These are phyloP conservation scores for Actias luna DNA, from an alignment of 2,888 invertebrate genomes.

Conservation along the genomic window DNA sequence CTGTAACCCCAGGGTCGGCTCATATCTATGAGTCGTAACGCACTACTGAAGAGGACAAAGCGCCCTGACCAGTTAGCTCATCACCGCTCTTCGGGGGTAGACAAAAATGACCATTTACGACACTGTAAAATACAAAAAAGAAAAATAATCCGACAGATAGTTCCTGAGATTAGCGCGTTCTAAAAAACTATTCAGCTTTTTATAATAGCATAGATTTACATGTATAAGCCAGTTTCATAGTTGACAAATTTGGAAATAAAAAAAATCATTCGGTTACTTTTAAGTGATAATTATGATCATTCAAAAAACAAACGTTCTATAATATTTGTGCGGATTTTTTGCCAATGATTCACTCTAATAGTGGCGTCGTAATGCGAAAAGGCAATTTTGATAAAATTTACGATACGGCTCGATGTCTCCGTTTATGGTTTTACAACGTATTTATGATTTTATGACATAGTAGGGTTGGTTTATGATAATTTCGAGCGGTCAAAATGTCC, in stretches of 20 bases:
- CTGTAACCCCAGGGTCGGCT: too few species aligned
- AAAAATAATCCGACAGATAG: too few species aligned
- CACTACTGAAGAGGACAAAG: too few species aligned
- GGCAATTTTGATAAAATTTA: conserved; percentile 70
- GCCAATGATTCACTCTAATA: conserved; percentile 36
- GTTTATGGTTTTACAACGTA: conserved; percentile 79
- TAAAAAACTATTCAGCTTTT: too few species aligned
- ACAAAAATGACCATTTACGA: too few species aligned
- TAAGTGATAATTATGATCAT: background rate
- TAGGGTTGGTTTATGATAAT: conserved; percentile 65
- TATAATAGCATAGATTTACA: too few species aligned
- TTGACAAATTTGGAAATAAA: too few species aligned
- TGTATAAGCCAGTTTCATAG: background rate
- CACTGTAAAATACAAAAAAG: too few species aligned
- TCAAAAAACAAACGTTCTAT: background rate
- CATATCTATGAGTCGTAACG: too few species aligned
- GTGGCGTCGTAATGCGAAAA: conserved; percentile 51
- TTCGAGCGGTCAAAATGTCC: conserved; percentile 40
- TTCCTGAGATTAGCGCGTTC: too few species aligned
- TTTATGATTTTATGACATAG: conserved; percentile 75
- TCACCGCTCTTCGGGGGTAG: too few species aligned
- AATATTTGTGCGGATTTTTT: background rate
- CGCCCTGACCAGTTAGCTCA: too few species aligned
- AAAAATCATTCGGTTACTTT: background rate
- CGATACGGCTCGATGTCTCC: conserved; percentile 63